Evolutionary conservation across 2,113 vertebrate genomes (phyloP).

Genomic region (Myxocyprinus asiaticus): DNA sequence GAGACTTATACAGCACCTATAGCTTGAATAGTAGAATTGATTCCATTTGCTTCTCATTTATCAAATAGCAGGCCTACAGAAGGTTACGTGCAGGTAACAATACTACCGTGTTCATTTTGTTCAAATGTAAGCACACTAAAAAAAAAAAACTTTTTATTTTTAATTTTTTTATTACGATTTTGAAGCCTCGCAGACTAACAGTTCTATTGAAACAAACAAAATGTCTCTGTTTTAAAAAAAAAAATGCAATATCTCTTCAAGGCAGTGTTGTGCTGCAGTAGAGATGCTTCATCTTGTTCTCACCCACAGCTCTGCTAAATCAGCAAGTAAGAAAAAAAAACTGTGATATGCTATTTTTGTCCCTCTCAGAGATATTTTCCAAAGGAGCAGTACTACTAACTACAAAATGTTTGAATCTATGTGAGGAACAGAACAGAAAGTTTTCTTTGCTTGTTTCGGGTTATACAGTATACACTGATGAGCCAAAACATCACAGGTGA

Average conservation of each 20-base stretch:
- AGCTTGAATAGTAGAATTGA: no score
- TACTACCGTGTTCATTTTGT: no score
- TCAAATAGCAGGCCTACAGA: no score
- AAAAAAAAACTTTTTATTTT: no score
- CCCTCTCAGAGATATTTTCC: not conserved
- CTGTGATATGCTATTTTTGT: slow-evolving; percentile 20
- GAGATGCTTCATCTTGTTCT: slow-evolving; percentile 31
- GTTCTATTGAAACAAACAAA: not conserved
- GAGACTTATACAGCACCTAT: no score
- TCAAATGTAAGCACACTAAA: no score
- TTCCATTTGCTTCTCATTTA: no score
- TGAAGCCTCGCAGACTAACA: not conserved
- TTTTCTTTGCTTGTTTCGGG: no score
- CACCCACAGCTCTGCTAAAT: slow-evolving; percentile 28
- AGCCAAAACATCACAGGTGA: no score
- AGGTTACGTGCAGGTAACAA: no score
- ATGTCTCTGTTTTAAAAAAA: not conserved
- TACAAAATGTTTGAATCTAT: not conserved
- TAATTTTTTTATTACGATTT: not conserved
- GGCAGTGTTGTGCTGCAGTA: not conserved
- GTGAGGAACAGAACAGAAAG: not conserved
- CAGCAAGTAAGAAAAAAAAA: slow-evolving; percentile 13
- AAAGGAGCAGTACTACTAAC: not conserved
- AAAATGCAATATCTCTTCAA: not conserved
- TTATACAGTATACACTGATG: not conserved